Evolutionary conservation across 2,113 vertebrate species (phyloP).

Genomic region (Chloroceryle aenea): DNA sequence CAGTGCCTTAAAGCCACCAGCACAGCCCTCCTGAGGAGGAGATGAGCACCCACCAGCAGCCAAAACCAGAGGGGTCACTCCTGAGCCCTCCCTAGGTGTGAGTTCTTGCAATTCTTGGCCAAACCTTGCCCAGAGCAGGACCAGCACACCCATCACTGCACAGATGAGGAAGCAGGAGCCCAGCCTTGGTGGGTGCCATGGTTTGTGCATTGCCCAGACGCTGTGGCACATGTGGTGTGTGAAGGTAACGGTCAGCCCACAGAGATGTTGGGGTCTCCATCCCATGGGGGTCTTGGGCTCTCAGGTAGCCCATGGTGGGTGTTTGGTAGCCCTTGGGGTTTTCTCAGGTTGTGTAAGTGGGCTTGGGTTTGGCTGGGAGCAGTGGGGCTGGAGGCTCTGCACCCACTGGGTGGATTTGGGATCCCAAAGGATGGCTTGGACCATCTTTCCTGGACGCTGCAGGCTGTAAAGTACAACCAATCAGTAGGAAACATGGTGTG

Average conservation of each 20-base stretch:
- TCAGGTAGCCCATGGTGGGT: accelerated
- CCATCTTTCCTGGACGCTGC: not conserved
- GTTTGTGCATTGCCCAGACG: not conserved
- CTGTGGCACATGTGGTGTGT: accelerated
- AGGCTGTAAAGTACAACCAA: not conserved
- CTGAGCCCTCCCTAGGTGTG: not conserved
- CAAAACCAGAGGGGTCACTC: not conserved
- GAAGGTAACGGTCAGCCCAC: accelerated
- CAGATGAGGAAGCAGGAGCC: not conserved
- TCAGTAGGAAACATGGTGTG: not conserved
- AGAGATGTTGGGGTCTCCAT: not conserved
- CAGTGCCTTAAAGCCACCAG: not conserved
- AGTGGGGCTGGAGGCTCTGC: not conserved
- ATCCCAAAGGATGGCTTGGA: not conserved
- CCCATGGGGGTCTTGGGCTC: not conserved
- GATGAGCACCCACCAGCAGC: not conserved
- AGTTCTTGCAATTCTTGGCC: not conserved
- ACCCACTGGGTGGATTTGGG: accelerated
- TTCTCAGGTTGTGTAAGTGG: not conserved
- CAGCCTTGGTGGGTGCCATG: not conserved
- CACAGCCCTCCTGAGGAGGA: not conserved
- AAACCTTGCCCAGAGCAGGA: not conserved
- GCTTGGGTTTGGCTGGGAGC: not conserved
- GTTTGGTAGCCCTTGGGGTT: not conserved
- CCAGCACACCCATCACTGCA: not conserved